Base-by-base conservation (phyloP, 2,797 vertebrate species). In the Morelia viridis region DNA sequence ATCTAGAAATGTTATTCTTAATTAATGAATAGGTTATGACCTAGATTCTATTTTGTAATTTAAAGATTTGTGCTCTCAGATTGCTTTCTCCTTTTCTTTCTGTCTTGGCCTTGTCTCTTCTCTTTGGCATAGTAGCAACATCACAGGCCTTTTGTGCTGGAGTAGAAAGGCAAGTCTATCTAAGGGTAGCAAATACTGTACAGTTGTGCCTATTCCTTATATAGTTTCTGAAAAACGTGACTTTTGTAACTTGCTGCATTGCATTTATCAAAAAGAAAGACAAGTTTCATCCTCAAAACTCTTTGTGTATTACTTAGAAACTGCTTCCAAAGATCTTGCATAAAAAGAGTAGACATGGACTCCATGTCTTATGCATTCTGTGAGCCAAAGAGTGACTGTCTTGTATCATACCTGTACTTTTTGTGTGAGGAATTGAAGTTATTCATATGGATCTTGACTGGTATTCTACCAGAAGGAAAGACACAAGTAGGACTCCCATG, bases 71-170 rank as follows among this genome's bases (percentile, higher is more conserved):
- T 53, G 50, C 50, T 53, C 50, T 53, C 50, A 53, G 50, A 53
- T 53, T 53, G 50, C 6, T 80, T 80, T 46, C 19, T 80, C 19
- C 8, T 80, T 46, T 80, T 80, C 22, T 57, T 90, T 19, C 57
- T n/a, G 76, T 93, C 35, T 10, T 68, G 86, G 87, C 56, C 58
- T 94, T 89, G 10, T 56, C 84, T 89, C 94, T 24, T 92, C 91
- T 65, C 71, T 64, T n/a, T 12, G 1, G 76, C 35, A 57, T 13
- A 61, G 13, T 13, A 41, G 12, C 12, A 28, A 46, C 41, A 53
- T 50, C 26, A 53, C 4, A 15, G 13, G 41, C 10, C 13, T 50
- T 35, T 62, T 28, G 5, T 64, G 60, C 60, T 64, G 13, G 24
- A 28, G 24, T 64, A 50, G 61, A 62, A 62, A 28, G 24, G 13